Conservation (phyloP, 2,797 vertebrate genomes). For the Malacoctenus gilli region DNA sequence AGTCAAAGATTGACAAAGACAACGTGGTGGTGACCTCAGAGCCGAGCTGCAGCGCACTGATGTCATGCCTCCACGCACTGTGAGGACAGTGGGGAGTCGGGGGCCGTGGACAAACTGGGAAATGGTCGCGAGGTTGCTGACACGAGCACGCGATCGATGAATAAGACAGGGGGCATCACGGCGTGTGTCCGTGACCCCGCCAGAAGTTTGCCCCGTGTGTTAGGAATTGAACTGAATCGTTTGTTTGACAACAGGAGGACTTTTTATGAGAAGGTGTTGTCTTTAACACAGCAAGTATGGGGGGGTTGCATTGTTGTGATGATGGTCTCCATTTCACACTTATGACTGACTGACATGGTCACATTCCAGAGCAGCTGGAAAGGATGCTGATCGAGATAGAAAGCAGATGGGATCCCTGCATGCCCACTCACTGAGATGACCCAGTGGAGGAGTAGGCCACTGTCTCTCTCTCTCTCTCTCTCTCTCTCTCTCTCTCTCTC, state of each 20-base stretch:
- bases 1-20: slow-evolving; percentile 54
- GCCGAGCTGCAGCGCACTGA: slow-evolving; percentile 39
- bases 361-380: slow-evolving; percentile 55
- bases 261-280: too few relatives aligned
- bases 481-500: slow-evolving; percentile 2
- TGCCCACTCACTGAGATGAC: slow-evolving; percentile 55
- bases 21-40: slow-evolving; percentile 64
- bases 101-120: slow-evolving; percentile 24
- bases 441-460: slow-evolving; percentile 26
- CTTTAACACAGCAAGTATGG: slow-evolving; percentile 18
- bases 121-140: slow-evolving; percentile 17
- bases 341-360: slow-evolving; percentile 44
- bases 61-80: slow-evolving; percentile 44
- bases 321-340: slow-evolving; percentile 22
- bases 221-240: not conserved
- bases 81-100: slow-evolving; percentile 12
- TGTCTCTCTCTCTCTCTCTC: slow-evolving; percentile 9
- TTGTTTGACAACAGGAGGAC: too few relatives aligned
- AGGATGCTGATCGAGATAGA: slow-evolving; percentile 53
- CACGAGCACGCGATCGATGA: not conserved
- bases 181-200: too few relatives aligned
- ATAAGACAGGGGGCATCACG: not conserved
- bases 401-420: slow-evolving; percentile 72
- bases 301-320: slow-evolving; percentile 6
- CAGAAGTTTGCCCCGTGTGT: not conserved